These are phyloP conservation scores for Nixonia krombeini DNA, from an alignment of 1,140 invertebrate genomes.

Conservation along the genomic window DNA sequence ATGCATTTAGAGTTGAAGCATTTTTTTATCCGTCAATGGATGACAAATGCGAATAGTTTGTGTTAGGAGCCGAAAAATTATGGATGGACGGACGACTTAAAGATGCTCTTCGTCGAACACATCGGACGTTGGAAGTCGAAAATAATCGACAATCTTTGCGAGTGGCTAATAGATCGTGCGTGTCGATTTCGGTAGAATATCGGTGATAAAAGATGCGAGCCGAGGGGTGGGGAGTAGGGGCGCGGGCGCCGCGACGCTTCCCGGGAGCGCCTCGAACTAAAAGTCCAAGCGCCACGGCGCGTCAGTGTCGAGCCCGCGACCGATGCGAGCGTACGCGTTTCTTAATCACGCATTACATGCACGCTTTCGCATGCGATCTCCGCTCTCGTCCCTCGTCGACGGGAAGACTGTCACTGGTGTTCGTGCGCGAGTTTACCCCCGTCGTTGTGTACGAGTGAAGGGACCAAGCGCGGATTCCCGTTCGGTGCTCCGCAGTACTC, in stretches of 20 bases:
- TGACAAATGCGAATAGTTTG: no score
- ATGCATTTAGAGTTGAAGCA: no score
- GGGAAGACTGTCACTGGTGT: slow-evolving; percentile 26
- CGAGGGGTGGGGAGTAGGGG: slow-evolving; percentile 26
- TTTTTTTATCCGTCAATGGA: no score
- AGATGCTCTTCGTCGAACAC: no score
- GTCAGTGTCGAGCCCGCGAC: slow-evolving; percentile 70
- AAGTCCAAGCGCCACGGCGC: slow-evolving; percentile 59
- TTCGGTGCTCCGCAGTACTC: slow-evolving; percentile 2
- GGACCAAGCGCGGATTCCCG: background rate
- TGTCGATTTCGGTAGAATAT: slow-evolving; percentile 17
- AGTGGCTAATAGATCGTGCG: slow-evolving; percentile 37
- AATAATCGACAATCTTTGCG: slow-evolving; percentile 26
- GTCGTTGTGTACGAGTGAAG: background rate
- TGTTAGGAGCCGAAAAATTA: no score
- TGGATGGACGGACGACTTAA: no score
- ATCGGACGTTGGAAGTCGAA: no score
- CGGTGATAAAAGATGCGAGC: slow-evolving; percentile 10
- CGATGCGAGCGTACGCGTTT: slow-evolving; percentile 67
- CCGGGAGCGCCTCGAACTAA: slow-evolving; percentile 68
- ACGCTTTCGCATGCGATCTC: slow-evolving; percentile 29
- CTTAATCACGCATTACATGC: slow-evolving; percentile 26
- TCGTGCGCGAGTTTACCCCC: slow-evolving; percentile 29
- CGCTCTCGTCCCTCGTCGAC: slow-evolving; percentile 26
- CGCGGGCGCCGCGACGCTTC: slow-evolving; percentile 65